Conservation (phyloP, 2,888 invertebrate genomes). For the Rhagium mordax region DNA sequence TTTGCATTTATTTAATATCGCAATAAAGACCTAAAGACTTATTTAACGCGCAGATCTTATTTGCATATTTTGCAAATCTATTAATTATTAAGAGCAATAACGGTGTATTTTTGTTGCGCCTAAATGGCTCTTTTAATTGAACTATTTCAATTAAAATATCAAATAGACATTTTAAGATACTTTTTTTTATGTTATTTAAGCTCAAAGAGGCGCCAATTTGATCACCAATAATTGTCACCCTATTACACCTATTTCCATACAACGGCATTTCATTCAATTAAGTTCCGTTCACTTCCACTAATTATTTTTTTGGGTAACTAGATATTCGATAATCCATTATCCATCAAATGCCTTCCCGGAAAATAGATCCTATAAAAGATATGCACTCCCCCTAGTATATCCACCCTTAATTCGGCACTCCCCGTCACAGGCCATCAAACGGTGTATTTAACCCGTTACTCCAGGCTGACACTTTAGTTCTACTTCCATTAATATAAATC, state of each 20-base stretch:
- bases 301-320: constrained; percentile 3
- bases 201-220: no score
- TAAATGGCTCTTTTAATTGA: no score
- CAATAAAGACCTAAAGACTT: constrained; percentile 12
- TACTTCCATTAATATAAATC: constrained; percentile 50
- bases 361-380: constrained; percentile 40
- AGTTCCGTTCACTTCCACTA: neutral
- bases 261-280: neutral
- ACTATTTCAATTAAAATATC: no score
- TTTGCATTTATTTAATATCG: constrained; percentile 31
- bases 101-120: no score
- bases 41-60: neutral
- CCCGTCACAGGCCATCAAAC: constrained; percentile 41
- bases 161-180: no score
- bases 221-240: no score
- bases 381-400: constrained; percentile 22
- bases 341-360: constrained; percentile 37
- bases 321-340: constrained; percentile 21
- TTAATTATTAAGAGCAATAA: neutral
- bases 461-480: constrained; percentile 40
- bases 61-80: constrained; percentile 8
- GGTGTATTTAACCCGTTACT: constrained; percentile 48
- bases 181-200: no score
- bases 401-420: constrained; percentile 46
- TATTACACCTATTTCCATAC: neutral